Evolutionary conservation across 2,888 invertebrate species (phyloP), one percentile per base, ranked within the genome.

Genomic region (Andrena flavipes): DNA sequence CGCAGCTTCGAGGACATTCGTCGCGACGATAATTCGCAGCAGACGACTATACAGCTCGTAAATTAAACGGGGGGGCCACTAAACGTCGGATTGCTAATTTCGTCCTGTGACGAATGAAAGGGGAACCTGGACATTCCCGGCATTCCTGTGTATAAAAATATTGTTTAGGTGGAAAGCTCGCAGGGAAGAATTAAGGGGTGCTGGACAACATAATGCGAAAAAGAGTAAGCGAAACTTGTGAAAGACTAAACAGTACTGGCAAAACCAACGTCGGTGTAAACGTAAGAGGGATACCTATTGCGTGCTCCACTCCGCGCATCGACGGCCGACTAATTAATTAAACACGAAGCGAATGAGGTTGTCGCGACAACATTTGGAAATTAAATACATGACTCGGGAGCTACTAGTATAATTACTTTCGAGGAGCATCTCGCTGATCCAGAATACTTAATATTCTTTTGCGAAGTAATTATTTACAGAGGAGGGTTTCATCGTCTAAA

Each of bases 1-100:
- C 62, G 73, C 56, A 59, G 29, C 59, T 70, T 33, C 56, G 48
- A 35, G 69, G 62, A 80, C 60, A 65, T 71, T 74, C 72, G 77
- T 70, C 62, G 64, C 30, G 64, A 26, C 51, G 33, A 63, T 62
- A 71, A 54, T 62, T 54, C 20, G 62, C 42, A 33, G 23, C 71
- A 30, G 30, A 8, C 26, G 10, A 35, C 42, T 71, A 20, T 4
- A 63, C 35, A 4, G 26, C 49, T 63, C 63, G 23, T 64, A 64
- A 33, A 29, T 72, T 64, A 62, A 70, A 60, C 7, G n/a, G 2
- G 26, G 26, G n/a, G 16, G 7, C 2, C 62, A 13, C 2, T 13
- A 23, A 56, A 23, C 48, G 30, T 62, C 26, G 8, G 13, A 13
- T 30, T 48, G n/a, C 23, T 62, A 42, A 62, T 60, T 30, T 20